phyloP scores from a whole-genome alignment of 2,888 invertebrate species.

The Cephus sareptanus region DNA sequence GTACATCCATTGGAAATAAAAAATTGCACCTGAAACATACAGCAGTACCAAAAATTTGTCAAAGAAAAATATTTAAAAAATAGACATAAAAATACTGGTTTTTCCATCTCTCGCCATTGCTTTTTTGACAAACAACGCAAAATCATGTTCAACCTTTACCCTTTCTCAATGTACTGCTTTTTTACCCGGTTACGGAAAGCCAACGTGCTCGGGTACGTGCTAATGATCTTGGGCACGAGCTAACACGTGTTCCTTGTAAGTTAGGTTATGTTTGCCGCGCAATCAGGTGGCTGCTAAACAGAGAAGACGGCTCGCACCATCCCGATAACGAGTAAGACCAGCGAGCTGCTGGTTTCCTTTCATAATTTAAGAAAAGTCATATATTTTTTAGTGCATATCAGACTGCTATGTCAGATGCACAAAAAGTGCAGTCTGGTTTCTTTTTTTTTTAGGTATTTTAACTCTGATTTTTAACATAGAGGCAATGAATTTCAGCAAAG shows the following conservation, averaged over 20 bases:
- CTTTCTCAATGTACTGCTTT: slow-evolving; percentile 1
- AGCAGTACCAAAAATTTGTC: background rate
- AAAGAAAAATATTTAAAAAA: background rate
- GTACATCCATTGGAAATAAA: background rate
- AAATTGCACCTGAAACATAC: background rate
- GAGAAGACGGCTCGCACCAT: slow-evolving; percentile 56
- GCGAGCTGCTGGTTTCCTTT: slow-evolving; percentile 28
- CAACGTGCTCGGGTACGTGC: slow-evolving; percentile 29
- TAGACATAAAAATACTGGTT: background rate
- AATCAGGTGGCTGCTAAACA: slow-evolving; percentile 59
- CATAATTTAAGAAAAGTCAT: slow-evolving; percentile 11
- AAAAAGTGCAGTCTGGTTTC: slow-evolving; percentile 7
- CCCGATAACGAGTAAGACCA: slow-evolving; percentile 55
- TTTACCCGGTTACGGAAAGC: slow-evolving; percentile 4
- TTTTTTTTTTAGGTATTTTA: background rate
- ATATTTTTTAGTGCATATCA: background rate
- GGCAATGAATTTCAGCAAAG: background rate
- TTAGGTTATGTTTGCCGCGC: slow-evolving; percentile 49
- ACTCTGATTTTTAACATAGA: no score
- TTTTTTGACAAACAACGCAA: background rate
- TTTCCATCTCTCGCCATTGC: background rate
- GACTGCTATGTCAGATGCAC: background rate
- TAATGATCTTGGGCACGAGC: slow-evolving; percentile 52
- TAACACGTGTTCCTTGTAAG: slow-evolving; percentile 28
- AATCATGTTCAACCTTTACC: background rate